Conservation (phyloP, 1,140 invertebrate genomes). For the Proales similis region DNA sequence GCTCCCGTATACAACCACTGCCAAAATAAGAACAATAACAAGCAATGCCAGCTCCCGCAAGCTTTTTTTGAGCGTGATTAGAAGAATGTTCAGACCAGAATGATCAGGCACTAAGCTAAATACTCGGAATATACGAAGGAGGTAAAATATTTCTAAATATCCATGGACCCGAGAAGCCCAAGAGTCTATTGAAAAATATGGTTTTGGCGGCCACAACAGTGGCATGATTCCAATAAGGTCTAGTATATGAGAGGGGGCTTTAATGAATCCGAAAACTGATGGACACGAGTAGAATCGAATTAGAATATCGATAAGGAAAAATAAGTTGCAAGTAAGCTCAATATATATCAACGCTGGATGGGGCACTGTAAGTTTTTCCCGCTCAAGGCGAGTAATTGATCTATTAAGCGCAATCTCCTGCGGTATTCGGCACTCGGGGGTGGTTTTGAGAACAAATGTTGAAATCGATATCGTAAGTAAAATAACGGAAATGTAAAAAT, state of each 20-base stretch:
- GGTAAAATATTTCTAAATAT: conserved; percentile 43
- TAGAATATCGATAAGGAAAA: conserved; percentile 15
- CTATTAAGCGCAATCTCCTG: conserved; percentile 25
- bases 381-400: neutral
- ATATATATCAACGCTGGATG: conserved; percentile 8
- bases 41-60: conserved; percentile 59
- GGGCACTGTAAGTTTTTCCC: conserved; percentile 19
- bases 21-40: conserved; percentile 88
- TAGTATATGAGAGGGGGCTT: conserved; percentile 54
- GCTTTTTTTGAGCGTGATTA: conserved; percentile 48
- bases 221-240: conserved; percentile 46
- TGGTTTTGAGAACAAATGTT: conserved; percentile 25
- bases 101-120: conserved; percentile 47
- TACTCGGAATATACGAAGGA: conserved; percentile 47
- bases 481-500: conserved; percentile 7
- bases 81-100: conserved; percentile 48
- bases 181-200: neutral
- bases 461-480: conserved; percentile 11
- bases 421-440: conserved; percentile 4
- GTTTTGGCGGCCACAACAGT: conserved; percentile 1
- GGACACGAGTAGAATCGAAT: conserved; percentile 52
- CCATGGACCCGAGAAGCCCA: conserved; percentile 39
- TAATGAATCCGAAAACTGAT: conserved; percentile 51
- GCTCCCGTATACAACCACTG: conserved; percentile 91
- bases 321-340: conserved; percentile 23